phyloP scores from a whole-genome alignment of 2,113 vertebrate genomes.

The Girardinichthys multiradiatus region DNA sequence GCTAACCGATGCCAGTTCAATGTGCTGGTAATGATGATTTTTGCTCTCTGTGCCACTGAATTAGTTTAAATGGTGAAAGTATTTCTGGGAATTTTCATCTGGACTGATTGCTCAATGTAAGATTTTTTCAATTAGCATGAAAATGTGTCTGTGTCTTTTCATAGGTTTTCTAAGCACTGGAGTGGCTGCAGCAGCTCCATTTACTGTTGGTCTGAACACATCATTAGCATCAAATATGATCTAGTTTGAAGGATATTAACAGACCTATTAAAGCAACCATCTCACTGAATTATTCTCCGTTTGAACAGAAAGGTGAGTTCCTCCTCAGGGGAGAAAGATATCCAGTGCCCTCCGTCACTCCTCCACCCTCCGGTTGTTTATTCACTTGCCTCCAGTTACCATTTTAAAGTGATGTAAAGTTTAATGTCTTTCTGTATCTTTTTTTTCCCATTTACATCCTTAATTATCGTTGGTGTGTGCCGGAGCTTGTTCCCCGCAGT shows the following conservation, averaged over 20 bases:
- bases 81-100: too few relatives aligned
- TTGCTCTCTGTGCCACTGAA: too few relatives aligned
- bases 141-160: too few relatives aligned
- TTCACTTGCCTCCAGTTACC: background rate
- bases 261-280: background rate
- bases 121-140: too few relatives aligned
- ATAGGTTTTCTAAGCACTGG: background rate
- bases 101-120: too few relatives aligned
- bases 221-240: background rate
- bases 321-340: background rate
- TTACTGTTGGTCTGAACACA: background rate
- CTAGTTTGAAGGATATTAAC: background rate
- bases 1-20: too few relatives aligned
- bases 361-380: background rate
- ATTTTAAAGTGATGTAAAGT: slow-evolving; percentile 8
- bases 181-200: too few relatives aligned
- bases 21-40: too few relatives aligned
- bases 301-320: background rate
- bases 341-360: too few relatives aligned
- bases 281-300: background rate
- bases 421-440: slow-evolving; percentile 1
- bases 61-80: too few relatives aligned
- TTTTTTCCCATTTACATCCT: slow-evolving; percentile 18
- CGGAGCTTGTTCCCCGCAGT: slow-evolving; percentile 20
- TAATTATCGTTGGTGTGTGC: slow-evolving; percentile 44